phyloP scores from a whole-genome alignment of 1,140 invertebrate genomes.

The Pteromalus puparum region DNA sequence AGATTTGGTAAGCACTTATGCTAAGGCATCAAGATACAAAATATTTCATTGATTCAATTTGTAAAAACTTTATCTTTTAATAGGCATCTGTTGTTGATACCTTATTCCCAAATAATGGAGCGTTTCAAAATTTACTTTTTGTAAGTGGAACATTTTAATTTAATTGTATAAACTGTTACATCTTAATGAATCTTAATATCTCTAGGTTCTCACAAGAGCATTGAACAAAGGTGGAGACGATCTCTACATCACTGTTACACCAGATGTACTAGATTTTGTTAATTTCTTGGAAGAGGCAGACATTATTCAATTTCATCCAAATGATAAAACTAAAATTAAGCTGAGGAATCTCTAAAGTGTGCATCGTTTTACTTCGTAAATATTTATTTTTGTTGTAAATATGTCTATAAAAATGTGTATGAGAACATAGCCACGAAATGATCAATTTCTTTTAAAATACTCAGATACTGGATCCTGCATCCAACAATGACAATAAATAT shows the following conservation, averaged over 20 bases:
- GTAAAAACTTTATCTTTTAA: constrained; percentile 41
- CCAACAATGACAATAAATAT: background rate
- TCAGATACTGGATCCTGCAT: no score
- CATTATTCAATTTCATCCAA: constrained; percentile 64
- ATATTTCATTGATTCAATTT: constrained; percentile 26
- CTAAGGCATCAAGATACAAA: constrained; percentile 11
- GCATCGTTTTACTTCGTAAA: background rate
- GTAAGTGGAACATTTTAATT: constrained; percentile 57
- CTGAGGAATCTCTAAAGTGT: constrained; percentile 59
- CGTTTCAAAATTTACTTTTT: constrained; percentile 59
- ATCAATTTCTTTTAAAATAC: no score
- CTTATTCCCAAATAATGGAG: constrained; percentile 60
- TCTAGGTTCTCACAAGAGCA: constrained; percentile 60
- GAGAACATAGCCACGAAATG: no score
- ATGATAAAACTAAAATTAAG: constrained; percentile 65
- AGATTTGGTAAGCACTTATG: constrained; percentile 62
- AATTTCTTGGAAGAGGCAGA: constrained; percentile 64
- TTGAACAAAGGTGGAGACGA: constrained; percentile 67
- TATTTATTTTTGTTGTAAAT: background rate
- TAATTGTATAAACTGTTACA: constrained; percentile 35
- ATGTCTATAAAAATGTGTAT: background rate
- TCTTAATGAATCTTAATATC: constrained; percentile 41
- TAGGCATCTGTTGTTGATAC: constrained; percentile 56
- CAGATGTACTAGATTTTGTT: constrained; percentile 52
- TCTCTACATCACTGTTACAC: constrained; percentile 61